Percentiles rank a stretch among this genome's conserved stretches.
phyloP scores from a whole-genome alignment of 1,140 invertebrate species.

The Brachionus paranguensis region DNA sequence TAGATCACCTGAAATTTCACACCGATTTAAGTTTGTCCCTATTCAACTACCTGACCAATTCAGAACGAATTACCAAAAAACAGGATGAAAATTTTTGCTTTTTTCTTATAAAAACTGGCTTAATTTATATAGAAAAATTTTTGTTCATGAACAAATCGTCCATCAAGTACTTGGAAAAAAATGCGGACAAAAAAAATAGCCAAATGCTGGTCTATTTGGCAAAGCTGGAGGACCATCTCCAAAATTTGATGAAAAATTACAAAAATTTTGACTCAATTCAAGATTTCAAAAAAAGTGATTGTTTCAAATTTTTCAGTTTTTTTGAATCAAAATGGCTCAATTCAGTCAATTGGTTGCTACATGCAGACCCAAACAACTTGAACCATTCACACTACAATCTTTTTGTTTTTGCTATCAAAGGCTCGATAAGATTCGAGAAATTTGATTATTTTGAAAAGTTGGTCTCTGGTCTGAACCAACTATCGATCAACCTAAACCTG shows the following conservation, averaged over 20 bases:
- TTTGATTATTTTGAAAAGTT: constrained; percentile 19
- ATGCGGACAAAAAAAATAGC: neutral
- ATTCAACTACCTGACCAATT: neutral
- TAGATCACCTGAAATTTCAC: neutral
- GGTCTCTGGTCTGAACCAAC: neutral
- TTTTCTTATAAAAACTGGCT: neutral
- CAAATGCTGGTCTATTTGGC: neutral
- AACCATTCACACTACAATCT: neutral
- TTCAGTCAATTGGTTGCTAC: neutral
- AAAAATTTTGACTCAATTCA: constrained; percentile 11
- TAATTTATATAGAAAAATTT: neutral
- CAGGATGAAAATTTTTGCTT: neutral
- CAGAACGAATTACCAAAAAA: neutral
- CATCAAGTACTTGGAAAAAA: neutral
- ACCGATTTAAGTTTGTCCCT: neutral
- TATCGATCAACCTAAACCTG: neutral
- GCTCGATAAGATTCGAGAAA: neutral
- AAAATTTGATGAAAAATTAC: constrained; percentile 17
- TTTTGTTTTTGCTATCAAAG: neutral
- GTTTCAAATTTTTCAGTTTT: neutral
- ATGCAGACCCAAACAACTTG: neutral
- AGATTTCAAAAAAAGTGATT: constrained; percentile 8
- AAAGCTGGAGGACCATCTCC: neutral
- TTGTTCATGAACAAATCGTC: constrained; percentile 1
- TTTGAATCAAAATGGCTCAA: constrained; percentile 8